phyloP scores from a whole-genome alignment of 2,888 invertebrate genomes.

The Hemaris fuciformis region DNA sequence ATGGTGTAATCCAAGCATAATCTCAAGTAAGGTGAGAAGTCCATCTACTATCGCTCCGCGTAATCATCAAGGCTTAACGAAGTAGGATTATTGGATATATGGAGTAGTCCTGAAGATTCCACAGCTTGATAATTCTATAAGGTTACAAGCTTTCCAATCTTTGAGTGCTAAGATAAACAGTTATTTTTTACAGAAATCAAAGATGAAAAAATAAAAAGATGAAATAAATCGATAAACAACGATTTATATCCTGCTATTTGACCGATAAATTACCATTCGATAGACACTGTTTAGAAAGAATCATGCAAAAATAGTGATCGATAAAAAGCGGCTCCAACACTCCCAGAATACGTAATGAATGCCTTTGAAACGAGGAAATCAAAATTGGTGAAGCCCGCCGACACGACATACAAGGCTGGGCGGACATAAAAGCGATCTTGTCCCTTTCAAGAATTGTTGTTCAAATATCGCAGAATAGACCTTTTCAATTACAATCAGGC shows the following conservation, averaged over 20 bases:
- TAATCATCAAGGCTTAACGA: no score
- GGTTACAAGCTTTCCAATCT: no score
- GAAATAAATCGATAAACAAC: no score
- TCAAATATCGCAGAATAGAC: slow-evolving; percentile 54
- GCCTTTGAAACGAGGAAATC: not conserved
- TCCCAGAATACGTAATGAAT: not conserved
- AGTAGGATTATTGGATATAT: no score
- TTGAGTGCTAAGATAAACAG: no score
- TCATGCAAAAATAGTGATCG: not conserved
- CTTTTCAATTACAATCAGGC: slow-evolving; percentile 60
- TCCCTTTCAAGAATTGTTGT: slow-evolving; percentile 50
- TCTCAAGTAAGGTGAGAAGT: no score
- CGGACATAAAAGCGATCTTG: slow-evolving; percentile 16
- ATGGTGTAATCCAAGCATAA: no score
- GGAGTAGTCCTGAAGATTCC: no score
- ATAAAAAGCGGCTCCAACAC: not conserved
- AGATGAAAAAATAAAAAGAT: no score
- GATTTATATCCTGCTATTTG: not conserved
- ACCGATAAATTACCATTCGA: not conserved
- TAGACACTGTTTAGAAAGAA: not conserved
- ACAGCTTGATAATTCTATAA: no score
- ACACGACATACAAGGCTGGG: not conserved
- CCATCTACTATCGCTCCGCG: no score
- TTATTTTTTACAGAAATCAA: no score
- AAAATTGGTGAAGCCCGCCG: not conserved